A percentile compares a stretch with the other conserved stretches of the same genome.
Evolutionary conservation across 2,797 vertebrate species (phyloP).

Genomic region (Pygocentrus nattereri): DNA sequence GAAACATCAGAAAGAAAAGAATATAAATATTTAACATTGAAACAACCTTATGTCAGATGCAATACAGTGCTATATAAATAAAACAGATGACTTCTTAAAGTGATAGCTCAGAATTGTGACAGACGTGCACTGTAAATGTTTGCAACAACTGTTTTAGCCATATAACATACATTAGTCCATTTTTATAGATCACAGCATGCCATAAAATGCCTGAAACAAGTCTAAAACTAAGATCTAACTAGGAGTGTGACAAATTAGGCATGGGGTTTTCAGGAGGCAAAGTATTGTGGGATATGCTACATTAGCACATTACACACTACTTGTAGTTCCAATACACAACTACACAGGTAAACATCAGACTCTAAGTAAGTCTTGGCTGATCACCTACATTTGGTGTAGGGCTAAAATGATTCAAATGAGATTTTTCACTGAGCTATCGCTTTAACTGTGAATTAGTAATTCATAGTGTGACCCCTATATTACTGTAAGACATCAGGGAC

Average conservation of each 20-base stretch:
- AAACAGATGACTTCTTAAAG: background rate
- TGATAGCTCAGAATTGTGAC: background rate
- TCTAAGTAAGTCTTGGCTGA: background rate
- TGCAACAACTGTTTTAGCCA: no score
- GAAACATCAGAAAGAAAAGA: background rate
- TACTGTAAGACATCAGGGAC: background rate
- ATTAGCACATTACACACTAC: no score
- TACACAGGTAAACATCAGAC: background rate
- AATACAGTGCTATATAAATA: background rate
- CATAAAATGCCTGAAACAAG: no score
- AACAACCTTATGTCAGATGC: no score
- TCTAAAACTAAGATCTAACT: no score
- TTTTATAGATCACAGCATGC: no score
- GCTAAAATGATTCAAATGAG: background rate
- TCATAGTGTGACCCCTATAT: background rate
- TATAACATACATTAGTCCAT: no score
- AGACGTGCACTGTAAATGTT: background rate
- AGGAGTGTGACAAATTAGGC: no score
- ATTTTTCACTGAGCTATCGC: background rate
- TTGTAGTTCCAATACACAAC: background rate
- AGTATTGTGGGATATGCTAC: no score
- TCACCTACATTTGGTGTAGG: background rate
- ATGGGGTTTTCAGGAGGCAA: no score
- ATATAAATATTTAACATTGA: no score
- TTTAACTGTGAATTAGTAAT: background rate